phyloP scores from a whole-genome alignment of 1,140 invertebrate genomes.

The Bombyx mori region DNA sequence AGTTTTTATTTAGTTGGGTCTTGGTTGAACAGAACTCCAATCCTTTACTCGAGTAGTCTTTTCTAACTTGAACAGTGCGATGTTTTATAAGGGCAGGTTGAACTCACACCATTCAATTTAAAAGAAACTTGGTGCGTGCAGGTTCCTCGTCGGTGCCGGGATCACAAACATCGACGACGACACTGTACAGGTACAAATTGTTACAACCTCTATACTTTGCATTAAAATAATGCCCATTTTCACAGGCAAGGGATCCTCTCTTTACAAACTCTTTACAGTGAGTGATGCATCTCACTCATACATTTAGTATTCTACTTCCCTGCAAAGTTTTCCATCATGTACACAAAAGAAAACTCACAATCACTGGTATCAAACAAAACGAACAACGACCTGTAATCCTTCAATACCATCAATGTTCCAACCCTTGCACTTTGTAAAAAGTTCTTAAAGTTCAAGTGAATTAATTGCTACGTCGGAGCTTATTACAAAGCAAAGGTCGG shows the following conservation, averaged over 20 bases:
- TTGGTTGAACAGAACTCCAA: conserved; percentile 70
- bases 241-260: conserved; percentile 73
- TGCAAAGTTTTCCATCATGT: conserved; percentile 67
- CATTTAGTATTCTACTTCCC: conserved; percentile 66
- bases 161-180: conserved; percentile 36
- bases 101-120: conserved; percentile 69
- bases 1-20: conserved; percentile 71
- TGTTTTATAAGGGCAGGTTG: conserved; percentile 45
- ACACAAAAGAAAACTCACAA: conserved; percentile 58
- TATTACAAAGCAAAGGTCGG: conserved; percentile 63
- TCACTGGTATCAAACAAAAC: conserved; percentile 44
- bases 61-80: conserved; percentile 70
- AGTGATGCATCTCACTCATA: conserved; percentile 62
- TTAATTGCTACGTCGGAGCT: conserved; percentile 30
- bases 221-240: conserved; percentile 89
- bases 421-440: conserved; percentile 59
- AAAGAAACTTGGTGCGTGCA: conserved; percentile 65
- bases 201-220: conserved; percentile 91
- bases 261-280: conserved; percentile 50
- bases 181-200: conserved; percentile 60
- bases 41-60: conserved; percentile 65
- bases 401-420: conserved; percentile 43
- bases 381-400: conserved; percentile 42
- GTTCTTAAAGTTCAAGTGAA: conserved; percentile 29
- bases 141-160: conserved; percentile 35